phyloP scores from a whole-genome alignment of 2,113 vertebrate species.

The Pseudorasbora parva region DNA sequence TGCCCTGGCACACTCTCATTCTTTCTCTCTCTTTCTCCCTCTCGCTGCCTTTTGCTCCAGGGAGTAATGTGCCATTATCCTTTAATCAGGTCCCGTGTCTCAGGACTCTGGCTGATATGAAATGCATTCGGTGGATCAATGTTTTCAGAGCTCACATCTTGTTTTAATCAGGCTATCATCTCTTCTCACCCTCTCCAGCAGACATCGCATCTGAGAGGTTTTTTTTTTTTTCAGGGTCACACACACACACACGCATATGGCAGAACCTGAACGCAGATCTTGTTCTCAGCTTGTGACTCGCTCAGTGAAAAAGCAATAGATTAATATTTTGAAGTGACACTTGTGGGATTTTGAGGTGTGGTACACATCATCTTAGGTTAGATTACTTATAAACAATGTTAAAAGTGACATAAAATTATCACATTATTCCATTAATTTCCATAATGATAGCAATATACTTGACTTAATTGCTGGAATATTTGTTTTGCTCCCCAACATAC shows the following conservation, averaged over 20 bases:
- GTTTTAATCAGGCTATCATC: slow-evolving; percentile 69
- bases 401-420: neutral
- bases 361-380: neutral
- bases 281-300: slow-evolving; percentile 10
- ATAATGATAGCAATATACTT: neutral
- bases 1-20: neutral
- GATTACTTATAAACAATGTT: neutral
- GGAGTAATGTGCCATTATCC: slow-evolving; percentile 64
- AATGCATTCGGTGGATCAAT: slow-evolving; percentile 64
- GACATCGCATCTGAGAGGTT: slow-evolving; percentile 35
- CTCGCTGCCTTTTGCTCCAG: slow-evolving; percentile 40
- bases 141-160: slow-evolving; percentile 64
- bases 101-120: slow-evolving; percentile 57
- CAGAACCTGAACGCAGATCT: neutral
- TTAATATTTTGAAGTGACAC: slow-evolving; percentile 17
- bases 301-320: slow-evolving; percentile 14
- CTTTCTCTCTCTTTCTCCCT: slow-evolving; percentile 20
- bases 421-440: neutral
- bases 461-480: neutral
- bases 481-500: neutral
- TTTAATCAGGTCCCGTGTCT: slow-evolving; percentile 66
- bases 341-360: neutral
- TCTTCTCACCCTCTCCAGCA: slow-evolving; percentile 30
- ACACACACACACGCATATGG: slow-evolving; percentile 32
- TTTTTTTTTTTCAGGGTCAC: neutral